Percentiles rank a stretch among this genome's conserved stretches.
Evolutionary conservation across 2,113 vertebrate species (phyloP).

Genomic region (Hydrolagus affinis): DNA sequence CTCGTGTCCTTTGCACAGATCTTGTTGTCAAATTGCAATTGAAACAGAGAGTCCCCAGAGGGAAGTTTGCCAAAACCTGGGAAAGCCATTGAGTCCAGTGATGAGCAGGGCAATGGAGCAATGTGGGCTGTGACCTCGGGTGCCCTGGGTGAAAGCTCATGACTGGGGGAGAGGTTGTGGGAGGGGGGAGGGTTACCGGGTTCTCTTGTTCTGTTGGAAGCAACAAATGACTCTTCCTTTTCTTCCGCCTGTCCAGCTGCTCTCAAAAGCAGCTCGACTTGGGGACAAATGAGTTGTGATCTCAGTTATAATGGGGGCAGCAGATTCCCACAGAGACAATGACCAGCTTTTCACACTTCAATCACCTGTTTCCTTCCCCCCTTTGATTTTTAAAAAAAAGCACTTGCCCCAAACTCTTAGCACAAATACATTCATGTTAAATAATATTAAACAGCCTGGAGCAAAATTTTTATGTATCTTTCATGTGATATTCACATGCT

Average conservation of each 20-base stretch:
- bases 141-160: conserved; percentile 54
- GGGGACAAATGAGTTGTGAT: conserved; percentile 62
- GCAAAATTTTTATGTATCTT: too few species aligned
- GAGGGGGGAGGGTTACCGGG: conserved; percentile 63
- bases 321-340: too few species aligned
- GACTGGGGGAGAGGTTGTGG: conserved; percentile 50
- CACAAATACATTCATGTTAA: too few species aligned
- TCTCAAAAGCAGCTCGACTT: conserved; percentile 58
- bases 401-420: too few species aligned
- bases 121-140: conserved; percentile 55
- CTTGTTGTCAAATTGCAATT: conserved; percentile 50
- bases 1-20: conserved; percentile 55
- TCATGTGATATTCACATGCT: too few species aligned
- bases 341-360: too few species aligned
- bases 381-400: too few species aligned
- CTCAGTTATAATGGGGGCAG: conserved; percentile 35
- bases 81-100: conserved; percentile 50
- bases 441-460: too few species aligned
- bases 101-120: conserved; percentile 44
- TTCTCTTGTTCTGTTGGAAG: conserved; percentile 54
- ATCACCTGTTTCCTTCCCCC: too few species aligned
- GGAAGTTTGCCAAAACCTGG: conserved; percentile 51
- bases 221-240: conserved; percentile 45
- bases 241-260: conserved; percentile 56
- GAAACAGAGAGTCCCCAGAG: conserved; percentile 42